Evolutionary conservation across 1,140 invertebrate species (phyloP), one percentile per base, ranked within the genome.

Genomic region (Drosophila persimilis): DNA sequence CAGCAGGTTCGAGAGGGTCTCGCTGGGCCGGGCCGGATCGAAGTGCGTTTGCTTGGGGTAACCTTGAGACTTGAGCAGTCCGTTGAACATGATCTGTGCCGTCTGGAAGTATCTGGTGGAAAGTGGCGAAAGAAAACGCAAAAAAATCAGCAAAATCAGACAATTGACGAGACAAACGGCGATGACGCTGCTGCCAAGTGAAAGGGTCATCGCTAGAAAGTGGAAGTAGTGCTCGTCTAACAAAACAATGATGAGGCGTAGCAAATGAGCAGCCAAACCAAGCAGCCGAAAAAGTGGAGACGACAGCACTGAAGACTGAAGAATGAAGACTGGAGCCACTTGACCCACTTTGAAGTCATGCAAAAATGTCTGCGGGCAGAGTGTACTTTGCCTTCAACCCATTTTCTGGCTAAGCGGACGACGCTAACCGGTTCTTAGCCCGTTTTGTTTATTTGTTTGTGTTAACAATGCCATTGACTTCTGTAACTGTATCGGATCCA

Each of bases 11-110:
- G 91, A 94, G 72, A 94, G 93, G 45, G 95, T 96, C 66, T 96
- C 94, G 1, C 94, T 93, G 1, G 95, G 94, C 46, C 93, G 93
- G 1, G 92, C 92, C n/a, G 94, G 92, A 80, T 96, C 95, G 78
- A 96, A 95, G 76, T 95, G 93, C 0, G 94, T 93, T 2, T 93
- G 92, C 77, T 95, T 95, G 0, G 95, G 95, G 58, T 95, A 94
- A 35, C 95, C 95, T 81, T 96, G 95, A 26, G 94, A 93, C 73
- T 95, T 95, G 1, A 97, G 89, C 81, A 96, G 95, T 57, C 94
- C 94, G 88, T 97, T 97, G 15, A 95, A 93, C 54, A 96, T 93
- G 73, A 95, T 94, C 78, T 96, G 95, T 0, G 92, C 93, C 0
- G 95, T 95, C 50, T 93, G 90, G 46, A 96, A 80, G 77, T 96